A percentile compares a stretch with the other conserved stretches of the same genome.
Conservation (phyloP, 2,888 invertebrate genomes). For the Rugalucina vietnamica region DNA sequence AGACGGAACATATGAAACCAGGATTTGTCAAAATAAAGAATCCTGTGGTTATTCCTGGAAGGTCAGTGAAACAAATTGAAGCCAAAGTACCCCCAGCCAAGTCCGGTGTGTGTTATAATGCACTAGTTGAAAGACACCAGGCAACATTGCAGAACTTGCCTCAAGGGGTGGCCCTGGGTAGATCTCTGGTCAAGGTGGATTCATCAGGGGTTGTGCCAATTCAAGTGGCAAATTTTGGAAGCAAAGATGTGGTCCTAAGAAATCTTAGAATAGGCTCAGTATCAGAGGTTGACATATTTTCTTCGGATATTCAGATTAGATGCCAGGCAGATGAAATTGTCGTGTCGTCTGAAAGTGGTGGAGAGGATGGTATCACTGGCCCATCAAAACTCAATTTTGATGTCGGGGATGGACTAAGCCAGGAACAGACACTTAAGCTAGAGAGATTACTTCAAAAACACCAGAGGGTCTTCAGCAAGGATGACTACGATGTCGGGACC, state of each 20-base stretch:
- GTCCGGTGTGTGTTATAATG: neutral
- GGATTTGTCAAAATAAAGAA: neutral
- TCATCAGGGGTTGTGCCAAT: neutral
- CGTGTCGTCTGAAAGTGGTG: neutral
- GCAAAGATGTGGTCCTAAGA: neutral
- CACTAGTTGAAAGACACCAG: neutral
- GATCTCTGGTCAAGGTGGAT: neutral
- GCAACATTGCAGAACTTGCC: neutral
- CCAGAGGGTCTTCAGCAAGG: neutral
- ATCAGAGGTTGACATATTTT: neutral
- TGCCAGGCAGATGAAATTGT: neutral
- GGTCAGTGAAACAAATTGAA: neutral
- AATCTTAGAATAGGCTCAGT: neutral
- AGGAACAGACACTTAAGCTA: neutral
- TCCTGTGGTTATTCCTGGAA: neutral
- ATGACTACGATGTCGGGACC: constrained; percentile 19
- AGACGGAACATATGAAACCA: neutral
- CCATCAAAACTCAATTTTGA: neutral
- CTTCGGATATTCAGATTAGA: neutral
- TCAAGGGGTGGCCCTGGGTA: neutral
- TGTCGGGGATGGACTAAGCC: neutral
- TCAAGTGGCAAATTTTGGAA: neutral
- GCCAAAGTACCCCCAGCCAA: neutral
- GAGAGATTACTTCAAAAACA: neutral
- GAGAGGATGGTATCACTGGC: neutral